Conservation (phyloP, 2,113 vertebrate genomes). For the Orthonyx spaldingii region DNA sequence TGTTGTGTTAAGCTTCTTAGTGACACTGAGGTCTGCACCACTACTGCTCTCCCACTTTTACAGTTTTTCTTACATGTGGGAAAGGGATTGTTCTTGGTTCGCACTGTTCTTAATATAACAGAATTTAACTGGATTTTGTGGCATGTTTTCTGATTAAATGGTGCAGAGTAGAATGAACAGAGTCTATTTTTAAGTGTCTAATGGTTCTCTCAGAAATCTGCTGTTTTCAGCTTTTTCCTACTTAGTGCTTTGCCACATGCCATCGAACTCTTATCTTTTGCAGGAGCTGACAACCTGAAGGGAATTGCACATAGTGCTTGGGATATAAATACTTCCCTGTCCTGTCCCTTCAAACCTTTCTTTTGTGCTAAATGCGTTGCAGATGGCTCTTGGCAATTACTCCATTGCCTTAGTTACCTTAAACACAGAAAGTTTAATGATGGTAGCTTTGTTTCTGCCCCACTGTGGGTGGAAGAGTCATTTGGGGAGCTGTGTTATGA, state of each 20-base stretch:
- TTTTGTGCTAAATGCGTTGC: background rate
- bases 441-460: background rate
- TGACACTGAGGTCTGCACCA: fast-evolving
- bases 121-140: background rate
- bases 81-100: background rate
- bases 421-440: background rate
- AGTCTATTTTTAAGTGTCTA: background rate
- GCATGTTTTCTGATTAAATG: background rate
- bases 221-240: background rate
- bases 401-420: background rate
- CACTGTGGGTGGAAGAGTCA: fast-evolving
- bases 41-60: background rate
- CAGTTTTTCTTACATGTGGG: fast-evolving
- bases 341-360: background rate
- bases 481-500: background rate
- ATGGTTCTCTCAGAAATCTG: background rate
- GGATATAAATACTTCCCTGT: background rate
- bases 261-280: background rate
- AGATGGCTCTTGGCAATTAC: background rate
- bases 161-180: background rate
- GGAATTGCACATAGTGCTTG: background rate
- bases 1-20: background rate
- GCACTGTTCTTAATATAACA: background rate
- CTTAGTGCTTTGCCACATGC: background rate
- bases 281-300: background rate